Percentiles rank a stretch among this genome's conserved stretches.
These are phyloP conservation scores for Schizotus pectinicornis DNA, from an alignment of 2,888 invertebrate species.

Conservation along the genomic window DNA sequence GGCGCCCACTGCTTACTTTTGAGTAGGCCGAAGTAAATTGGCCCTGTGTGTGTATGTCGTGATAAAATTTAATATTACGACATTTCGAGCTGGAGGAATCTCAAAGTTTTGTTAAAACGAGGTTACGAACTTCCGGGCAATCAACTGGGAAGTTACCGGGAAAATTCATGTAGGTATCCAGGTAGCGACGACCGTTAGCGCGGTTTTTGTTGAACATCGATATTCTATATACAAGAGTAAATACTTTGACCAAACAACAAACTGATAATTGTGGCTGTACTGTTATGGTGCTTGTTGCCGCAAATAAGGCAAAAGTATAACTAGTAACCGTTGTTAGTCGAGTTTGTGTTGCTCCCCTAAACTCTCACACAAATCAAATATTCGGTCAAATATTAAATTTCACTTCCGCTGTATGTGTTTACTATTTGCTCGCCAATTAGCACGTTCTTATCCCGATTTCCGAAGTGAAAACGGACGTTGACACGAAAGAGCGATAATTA, in stretches of 20 bases:
- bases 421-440: too few species aligned
- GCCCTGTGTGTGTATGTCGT: conserved; percentile 13
- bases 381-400: too few species aligned
- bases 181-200: conserved; percentile 7
- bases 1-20: conserved; percentile 8
- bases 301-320: conserved; percentile 17
- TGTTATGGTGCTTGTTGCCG: conserved; percentile 20
- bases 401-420: too few species aligned
- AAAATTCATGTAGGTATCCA: conserved; percentile 20
- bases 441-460: too few species aligned
- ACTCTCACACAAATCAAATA: not conserved
- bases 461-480: not conserved
- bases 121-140: too few species aligned
- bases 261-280: conserved; percentile 28
- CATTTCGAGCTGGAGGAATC: conserved; percentile 1
- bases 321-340: not conserved
- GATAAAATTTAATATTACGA: conserved; percentile 11
- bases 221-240: conserved; percentile 23
- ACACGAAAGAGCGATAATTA: not conserved
- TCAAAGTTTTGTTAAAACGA: not conserved
- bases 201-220: conserved; percentile 15
- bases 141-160: too few species aligned
- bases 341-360: not conserved
- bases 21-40: conserved; percentile 17
- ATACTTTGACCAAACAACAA: conserved; percentile 31